phyloP scores from a whole-genome alignment of 2,113 vertebrate genomes.

The Takifugu flavidus region DNA sequence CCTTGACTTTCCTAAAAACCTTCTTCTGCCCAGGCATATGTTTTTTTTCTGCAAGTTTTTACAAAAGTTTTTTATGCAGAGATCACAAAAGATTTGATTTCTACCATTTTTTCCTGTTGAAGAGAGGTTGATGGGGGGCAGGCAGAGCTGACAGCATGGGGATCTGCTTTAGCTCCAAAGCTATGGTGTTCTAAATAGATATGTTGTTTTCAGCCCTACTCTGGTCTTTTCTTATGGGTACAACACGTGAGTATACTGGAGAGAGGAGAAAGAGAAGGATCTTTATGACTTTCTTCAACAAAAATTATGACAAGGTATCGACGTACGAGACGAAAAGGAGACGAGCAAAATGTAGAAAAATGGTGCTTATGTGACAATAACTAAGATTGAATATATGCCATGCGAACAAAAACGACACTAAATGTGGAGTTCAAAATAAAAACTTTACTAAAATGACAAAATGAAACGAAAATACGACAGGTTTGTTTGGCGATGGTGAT shows the following conservation, averaged over 20 bases:
- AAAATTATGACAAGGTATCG: too few species aligned
- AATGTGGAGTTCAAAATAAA: too few species aligned
- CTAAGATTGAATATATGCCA: too few species aligned
- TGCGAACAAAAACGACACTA: too few species aligned
- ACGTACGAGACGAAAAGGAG: too few species aligned
- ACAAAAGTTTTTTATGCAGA: slow-evolving; percentile 14
- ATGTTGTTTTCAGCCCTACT: slow-evolving; percentile 44
- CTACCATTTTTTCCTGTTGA: slow-evolving; percentile 11
- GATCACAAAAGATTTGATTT: slow-evolving; percentile 6
- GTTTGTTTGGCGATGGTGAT: too few species aligned
- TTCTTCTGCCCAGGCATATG: not conserved
- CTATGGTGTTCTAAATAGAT: slow-evolving; percentile 61
- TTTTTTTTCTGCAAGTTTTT: not conserved
- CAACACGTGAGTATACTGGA: slow-evolving; percentile 26
- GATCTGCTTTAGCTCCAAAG: too few species aligned
- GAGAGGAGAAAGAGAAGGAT: slow-evolving; percentile 23
- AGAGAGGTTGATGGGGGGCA: slow-evolving; percentile 20
- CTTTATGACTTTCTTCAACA: not conserved
- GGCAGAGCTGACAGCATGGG: slow-evolving; percentile 8
- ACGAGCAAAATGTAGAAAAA: too few species aligned
- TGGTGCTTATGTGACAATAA: too few species aligned
- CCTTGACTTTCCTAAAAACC: slow-evolving; percentile 5
- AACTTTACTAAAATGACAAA: too few species aligned
- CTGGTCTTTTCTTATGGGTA: slow-evolving; percentile 40
- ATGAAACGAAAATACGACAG: too few species aligned